Evolutionary conservation across 2,888 invertebrate genomes (phyloP), one percentile per base, ranked within the genome.

Genomic region (Sinopyrophorus schimmeli): DNA sequence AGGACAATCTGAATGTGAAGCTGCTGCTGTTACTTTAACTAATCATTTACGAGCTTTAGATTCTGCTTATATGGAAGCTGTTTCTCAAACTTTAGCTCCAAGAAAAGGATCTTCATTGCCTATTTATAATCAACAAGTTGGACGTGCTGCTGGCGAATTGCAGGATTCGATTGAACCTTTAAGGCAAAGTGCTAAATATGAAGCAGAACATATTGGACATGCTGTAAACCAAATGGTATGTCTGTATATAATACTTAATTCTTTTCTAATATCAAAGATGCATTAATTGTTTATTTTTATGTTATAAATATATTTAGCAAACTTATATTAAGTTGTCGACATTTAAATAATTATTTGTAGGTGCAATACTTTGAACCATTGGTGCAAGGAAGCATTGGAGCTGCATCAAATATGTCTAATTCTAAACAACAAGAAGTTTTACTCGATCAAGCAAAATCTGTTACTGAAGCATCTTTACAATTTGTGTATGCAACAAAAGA

Each of bases 171-270:
- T 97, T 51, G 95, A 95, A 61, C 87, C 89, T 1, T 78, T 98
- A 15, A 79, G 92, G 1, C 76, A 80, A 21, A 92, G 97, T 2
- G 96, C 93, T 17, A 90, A 88, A 67, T 82, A 82, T 44, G 92
- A 96, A 74, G 92, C 97, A 0, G 97, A 98, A 74, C 88, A 90
- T 65, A 79, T 99, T 44, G 96, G 96, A 0, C 95, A 96, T 65
- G 79, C 87, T 3, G 92, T 92, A 11, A 81, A 82, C 42, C 86
- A 88, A 62, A 78, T 88, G 65, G 83, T 85, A 1, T 73, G 77
- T 53, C 35, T 15, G 5, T 23, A 1, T 20, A 18, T 2, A 1
- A 18, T 5, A 18, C 5, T 21, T 21, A 21, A 5, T 21, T 21
- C 14, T 10, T 39, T 12, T 14, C 31, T 21, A 26, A 6, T n/a